Evolutionary conservation across 1,140 invertebrate species (phyloP), one percentile per base, ranked within the genome.

Genomic region (Spodoptera litura): DNA sequence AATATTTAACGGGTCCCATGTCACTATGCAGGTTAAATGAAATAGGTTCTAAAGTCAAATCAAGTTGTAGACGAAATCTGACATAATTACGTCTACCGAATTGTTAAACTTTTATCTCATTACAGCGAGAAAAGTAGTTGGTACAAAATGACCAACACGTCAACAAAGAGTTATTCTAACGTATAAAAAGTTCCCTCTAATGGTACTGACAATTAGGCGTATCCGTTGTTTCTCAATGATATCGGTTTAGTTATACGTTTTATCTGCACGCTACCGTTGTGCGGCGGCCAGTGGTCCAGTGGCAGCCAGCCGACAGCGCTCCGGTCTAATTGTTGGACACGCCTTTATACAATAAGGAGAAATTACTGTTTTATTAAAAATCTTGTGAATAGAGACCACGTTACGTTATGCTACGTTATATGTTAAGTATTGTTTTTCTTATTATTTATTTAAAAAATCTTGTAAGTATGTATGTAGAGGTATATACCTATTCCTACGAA

Each of bases 201-300:
- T 74, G 72, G 11, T 52, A 25, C 35, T 59, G 35, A 75, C 68
- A 78, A 85, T 85, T 85, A 83, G 78, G 13, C 70, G 51, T 73
- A 78, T 85, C 84, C 84, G 84, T 78, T 85, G 82, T 83, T 85
- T 80, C 83, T 79, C 78, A 68, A 78, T 81, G 70, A 66, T 81
- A 73, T 79, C 20, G 53, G 55, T 58, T 70, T 70, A 64, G 64
- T 80, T 78, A 68, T 68, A 81, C 38, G 78, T 64, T 85, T 79
- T 81, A 81, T 76, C 80, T 73, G 78, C 73, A 81, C 82, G 84
- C 83, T 83, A 84, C 73, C 49, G 73, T 20, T 72, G 70, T 20
- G 4, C 56, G 27, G 58, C 62, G 49, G 58, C 55, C 10, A 53
- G 56, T 66, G 77, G 74, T 77, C 59, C 83, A 73, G 68, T 78